Percentiles rank a stretch among this genome's conserved stretches.
These are phyloP conservation scores for Nomia melanderi DNA, from an alignment of 1,140 invertebrate genomes.

Conservation along the genomic window DNA sequence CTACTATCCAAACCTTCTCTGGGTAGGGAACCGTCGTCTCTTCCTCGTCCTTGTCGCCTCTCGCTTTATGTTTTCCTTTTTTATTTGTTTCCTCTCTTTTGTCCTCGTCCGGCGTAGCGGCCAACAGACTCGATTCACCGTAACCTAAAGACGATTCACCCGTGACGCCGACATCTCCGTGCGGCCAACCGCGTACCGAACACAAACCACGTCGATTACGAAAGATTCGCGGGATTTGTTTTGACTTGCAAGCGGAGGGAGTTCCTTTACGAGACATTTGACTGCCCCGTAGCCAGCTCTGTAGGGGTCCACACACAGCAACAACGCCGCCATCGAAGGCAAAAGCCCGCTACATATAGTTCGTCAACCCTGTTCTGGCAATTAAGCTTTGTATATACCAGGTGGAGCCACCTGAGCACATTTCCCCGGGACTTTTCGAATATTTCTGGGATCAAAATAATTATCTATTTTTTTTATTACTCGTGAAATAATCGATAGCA, in stretches of 20 bases:
- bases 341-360: slow-evolving; percentile 5
- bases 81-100: slow-evolving; percentile 15
- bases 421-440: too few species aligned
- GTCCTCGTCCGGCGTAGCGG: slow-evolving; percentile 28
- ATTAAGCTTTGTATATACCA: too few species aligned
- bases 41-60: slow-evolving; percentile 14
- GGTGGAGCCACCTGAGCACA: too few species aligned
- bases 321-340: slow-evolving; percentile 61
- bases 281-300: slow-evolving; percentile 54
- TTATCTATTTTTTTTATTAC: too few species aligned
- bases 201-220: slow-evolving; percentile 59
- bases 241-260: slow-evolving; percentile 63
- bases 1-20: slow-evolving; percentile 20
- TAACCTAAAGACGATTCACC: slow-evolving; percentile 20
- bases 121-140: slow-evolving; percentile 15
- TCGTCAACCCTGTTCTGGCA: neutral
- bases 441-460: too few species aligned
- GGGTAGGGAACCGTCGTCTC: neutral
- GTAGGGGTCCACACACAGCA: slow-evolving; percentile 56
- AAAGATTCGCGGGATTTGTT: slow-evolving; percentile 68
- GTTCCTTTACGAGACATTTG: slow-evolving; percentile 73
- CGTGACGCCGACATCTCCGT: slow-evolving; percentile 28
- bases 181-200: slow-evolving; percentile 39
- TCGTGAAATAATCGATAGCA: too few species aligned
- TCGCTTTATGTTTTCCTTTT: slow-evolving; percentile 34